These are phyloP conservation scores for Macroramphosus scolopax DNA, from an alignment of 2,797 vertebrate species.

Conservation along the genomic window DNA sequence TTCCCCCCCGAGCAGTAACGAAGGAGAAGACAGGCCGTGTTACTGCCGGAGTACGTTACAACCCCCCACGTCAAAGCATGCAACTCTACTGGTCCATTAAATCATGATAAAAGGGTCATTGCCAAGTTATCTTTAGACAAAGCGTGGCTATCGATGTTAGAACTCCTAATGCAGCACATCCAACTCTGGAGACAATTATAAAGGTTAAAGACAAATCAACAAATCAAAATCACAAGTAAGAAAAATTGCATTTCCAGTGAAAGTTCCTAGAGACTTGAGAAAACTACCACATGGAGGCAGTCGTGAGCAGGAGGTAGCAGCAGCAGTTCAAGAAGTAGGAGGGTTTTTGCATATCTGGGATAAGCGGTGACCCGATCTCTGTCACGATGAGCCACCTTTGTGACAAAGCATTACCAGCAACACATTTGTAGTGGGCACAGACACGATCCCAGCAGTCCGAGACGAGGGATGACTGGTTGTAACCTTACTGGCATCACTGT, in stretches of 20 bases:
- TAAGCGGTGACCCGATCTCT: conserved; percentile 1
- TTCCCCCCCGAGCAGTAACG: neutral
- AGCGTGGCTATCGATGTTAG: too few relatives aligned
- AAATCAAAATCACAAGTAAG: too few relatives aligned
- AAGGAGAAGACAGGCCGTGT: too few relatives aligned
- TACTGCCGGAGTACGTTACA: too few relatives aligned
- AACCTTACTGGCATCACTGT: neutral
- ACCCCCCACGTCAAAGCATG: too few relatives aligned
- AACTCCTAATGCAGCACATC: too few relatives aligned
- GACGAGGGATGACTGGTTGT: neutral
- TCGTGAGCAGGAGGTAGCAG: neutral
- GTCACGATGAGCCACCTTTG: conserved; percentile 1
- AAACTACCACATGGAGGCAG: too few relatives aligned
- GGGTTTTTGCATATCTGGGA: conserved; percentile 8
- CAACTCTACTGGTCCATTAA: too few relatives aligned
- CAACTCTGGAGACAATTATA: too few relatives aligned
- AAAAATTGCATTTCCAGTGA: conserved; percentile 7
- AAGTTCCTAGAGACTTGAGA: conserved; percentile 1
- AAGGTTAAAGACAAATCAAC: too few relatives aligned
- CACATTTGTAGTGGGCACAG: neutral
- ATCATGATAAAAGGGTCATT: too few relatives aligned
- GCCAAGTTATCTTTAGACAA: too few relatives aligned
- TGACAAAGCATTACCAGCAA: neutral
- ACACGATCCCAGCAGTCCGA: conserved; percentile 2
- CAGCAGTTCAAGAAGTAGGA: conserved; percentile 3